Evolutionary conservation across 2,113 vertebrate genomes (phyloP), one percentile per base, ranked within the genome.

Genomic region (Rhombomys opimus): DNA sequence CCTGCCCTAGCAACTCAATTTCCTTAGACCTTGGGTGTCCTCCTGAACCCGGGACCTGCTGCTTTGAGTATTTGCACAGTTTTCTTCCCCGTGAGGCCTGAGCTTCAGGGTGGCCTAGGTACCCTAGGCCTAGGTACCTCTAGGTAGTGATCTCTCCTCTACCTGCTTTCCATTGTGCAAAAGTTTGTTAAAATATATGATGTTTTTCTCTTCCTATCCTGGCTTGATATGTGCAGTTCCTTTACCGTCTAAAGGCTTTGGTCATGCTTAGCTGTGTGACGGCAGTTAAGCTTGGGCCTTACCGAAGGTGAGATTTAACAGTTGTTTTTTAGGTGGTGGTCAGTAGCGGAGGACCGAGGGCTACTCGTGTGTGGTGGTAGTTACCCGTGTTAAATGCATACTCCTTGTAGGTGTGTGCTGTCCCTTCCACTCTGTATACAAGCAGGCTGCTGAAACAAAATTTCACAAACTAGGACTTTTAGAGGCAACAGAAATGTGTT

Each of bases 181-280:
- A 89, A 85, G 68, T 97, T 72, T 93, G 54, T 89, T 81, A 41
- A 82, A 75, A 41, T 78, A 7, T 67, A 1, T 70, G 20, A 12
- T 92, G 65, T 50, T 20, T 87, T 67, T 88, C 46, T 35, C 9
- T 92, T 91, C 87, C 46, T 72, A 9, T 75, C 61, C 77, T 94
- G 78, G 35, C 93, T 95, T 94, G 32, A 35, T 90, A 10, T 93
- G 73, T 82, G 46, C 81, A 41, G 75, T 95, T 96, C 87, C 67
- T 67, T 92, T 70, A 76, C 52, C 57, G 1, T 57, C 52, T 94
- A 54, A 85, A 89, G 57, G 25, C 35, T 75, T 25, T 65, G 67
- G 70, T 65, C 63, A 70, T 86, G 94, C n/a, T 57, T 22, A 18
- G 50, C 2, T 77, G 25, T 90, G 4, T 89, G 93, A 13, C 87